phyloP scores from a whole-genome alignment of 2,113 vertebrate genomes.

The Edolisoma coerulescens region DNA sequence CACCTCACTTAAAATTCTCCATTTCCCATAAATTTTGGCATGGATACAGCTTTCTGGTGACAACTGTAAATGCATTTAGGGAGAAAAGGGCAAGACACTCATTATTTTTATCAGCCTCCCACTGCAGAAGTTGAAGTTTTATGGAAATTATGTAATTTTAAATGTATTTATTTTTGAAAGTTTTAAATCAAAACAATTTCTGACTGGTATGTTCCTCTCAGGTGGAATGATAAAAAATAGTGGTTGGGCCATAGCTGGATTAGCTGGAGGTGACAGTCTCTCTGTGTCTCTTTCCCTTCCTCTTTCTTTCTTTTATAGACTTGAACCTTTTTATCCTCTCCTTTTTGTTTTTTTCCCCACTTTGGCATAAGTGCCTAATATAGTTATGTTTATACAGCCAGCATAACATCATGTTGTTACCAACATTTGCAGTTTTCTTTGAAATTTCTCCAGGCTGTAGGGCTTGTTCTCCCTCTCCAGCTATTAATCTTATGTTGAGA shows the following conservation, averaged over 20 bases:
- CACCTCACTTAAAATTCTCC: background rate
- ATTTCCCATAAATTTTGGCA: slow-evolving; percentile 31
- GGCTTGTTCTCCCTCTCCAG: background rate
- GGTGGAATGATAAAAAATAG: background rate
- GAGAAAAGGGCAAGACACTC: background rate
- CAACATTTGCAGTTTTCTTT: background rate
- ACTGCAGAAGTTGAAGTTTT: background rate
- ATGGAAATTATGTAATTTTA: slow-evolving; percentile 19
- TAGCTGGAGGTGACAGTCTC: background rate
- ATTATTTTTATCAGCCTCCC: slow-evolving; percentile 53
- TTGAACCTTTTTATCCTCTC: background rate
- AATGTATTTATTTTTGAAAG: background rate
- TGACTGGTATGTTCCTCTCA: background rate
- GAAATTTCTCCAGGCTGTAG: background rate
- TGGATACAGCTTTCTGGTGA: background rate
- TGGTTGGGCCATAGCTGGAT: background rate
- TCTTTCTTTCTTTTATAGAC: background rate
- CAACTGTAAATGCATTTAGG: background rate
- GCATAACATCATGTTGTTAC: background rate
- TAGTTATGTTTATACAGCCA: background rate
- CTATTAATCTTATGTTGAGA: background rate
- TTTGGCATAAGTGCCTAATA: background rate
- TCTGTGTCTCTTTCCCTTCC: background rate
- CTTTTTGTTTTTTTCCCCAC: background rate
- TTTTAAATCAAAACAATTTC: slow-evolving; percentile 5